Evolutionary conservation across 2,888 invertebrate species (phyloP), one percentile per base, ranked within the genome.

Genomic region (Loripinus fragilis): DNA sequence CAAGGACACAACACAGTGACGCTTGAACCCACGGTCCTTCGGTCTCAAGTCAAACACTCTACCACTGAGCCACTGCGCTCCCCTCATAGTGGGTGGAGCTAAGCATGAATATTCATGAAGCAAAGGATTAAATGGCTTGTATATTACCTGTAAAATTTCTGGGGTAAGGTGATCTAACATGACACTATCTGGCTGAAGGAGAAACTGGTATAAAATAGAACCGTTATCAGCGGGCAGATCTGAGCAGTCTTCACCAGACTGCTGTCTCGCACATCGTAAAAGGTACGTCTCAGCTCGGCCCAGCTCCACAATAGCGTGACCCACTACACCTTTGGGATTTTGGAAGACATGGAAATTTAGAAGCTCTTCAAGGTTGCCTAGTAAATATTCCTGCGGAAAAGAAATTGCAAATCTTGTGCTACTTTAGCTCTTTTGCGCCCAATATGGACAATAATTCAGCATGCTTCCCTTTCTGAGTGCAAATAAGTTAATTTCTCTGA

Each of bases 181-280:
- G 12, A 95, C 95, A 85, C 94, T 94, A 91, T 96, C 95, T 30
- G 96, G 95, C 87, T 95, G 95, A 23, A 95, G 94, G 60, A 95
- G 92, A 66, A 96, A 94, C 89, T 95, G 95, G 86, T 95, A 95
- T 30, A 95, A 92, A 0, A 95, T 94, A 2, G 95, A 95, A 25
- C 95, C 95, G 71, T 95, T 94, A 83, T 95, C 95, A 73, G 95
- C 94, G 17, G 95, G 95, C 74, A 95, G 93, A 83, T 95, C 94
- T 66, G 93, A 92, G 72, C 94, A 91, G 87, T 95, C 94, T 69
- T 94, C 93, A 92, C 92, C 91, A 83, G 87, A 60, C 88, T 95
- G 95, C 85, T 94, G 94, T 80, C 94, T 93, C 50, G 94, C 93
- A 73, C 95, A 90, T 15, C 95, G 93, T 38, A 95, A 92, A 30